Evolutionary conservation across 1,140 invertebrate species (phyloP).

Genomic region (Temnothorax curvispinosus): DNA sequence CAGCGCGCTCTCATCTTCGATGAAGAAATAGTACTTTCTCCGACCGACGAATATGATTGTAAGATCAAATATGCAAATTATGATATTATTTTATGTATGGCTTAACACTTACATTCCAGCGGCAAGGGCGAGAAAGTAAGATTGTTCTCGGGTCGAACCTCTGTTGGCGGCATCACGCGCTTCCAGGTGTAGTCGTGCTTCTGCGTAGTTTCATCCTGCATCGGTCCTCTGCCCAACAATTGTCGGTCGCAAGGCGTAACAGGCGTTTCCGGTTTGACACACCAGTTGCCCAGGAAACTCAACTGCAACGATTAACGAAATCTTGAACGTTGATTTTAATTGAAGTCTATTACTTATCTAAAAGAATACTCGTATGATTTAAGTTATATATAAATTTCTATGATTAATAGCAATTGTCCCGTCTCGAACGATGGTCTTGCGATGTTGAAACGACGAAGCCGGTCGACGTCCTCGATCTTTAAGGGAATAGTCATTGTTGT

Average conservation of each 20-base stretch:
- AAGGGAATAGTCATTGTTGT: conserved; percentile 24
- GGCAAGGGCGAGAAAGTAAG: conserved; percentile 71
- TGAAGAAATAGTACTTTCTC: neutral
- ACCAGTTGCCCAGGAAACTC: conserved; percentile 83
- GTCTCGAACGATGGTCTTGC: neutral
- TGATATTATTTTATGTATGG: neutral
- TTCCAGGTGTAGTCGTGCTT: conserved; percentile 88
- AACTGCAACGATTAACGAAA: conserved; percentile 70
- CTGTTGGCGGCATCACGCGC: neutral
- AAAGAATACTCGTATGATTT: neutral
- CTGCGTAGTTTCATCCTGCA: conserved; percentile 90
- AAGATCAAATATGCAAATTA: conserved; percentile 25
- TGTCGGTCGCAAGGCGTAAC: conserved; percentile 74
- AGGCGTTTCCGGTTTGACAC: conserved; percentile 74
- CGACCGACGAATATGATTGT: neutral
- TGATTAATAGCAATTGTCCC: conserved; percentile 2
- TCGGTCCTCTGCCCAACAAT: conserved; percentile 87
- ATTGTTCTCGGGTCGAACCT: conserved; percentile 71
- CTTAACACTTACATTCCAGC: conserved; percentile 75
- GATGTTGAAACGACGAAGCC: conserved; percentile 20
- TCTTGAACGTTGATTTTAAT: neutral
- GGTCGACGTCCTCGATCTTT: neutral
- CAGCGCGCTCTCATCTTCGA: neutral
- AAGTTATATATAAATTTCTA: neutral
- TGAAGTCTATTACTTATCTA: neutral